A percentile compares a stretch with the other conserved stretches of the same genome.
Evolutionary conservation across 2,797 vertebrate species (phyloP).

Genomic region (Leptodactylus fallax): DNA sequence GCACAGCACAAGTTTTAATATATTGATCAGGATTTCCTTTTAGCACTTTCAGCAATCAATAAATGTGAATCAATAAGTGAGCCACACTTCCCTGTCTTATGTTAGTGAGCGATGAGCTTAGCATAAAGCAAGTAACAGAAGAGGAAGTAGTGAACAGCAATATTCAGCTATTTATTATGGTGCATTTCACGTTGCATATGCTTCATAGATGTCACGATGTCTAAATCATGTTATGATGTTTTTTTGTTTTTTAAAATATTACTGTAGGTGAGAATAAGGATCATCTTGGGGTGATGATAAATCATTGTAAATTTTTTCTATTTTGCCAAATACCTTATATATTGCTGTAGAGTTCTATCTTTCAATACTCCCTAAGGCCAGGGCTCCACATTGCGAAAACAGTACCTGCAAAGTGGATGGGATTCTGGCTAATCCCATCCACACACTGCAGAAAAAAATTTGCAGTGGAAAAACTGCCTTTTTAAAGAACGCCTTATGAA

Average conservation of each 20-base stretch:
- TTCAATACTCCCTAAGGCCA: too few relatives aligned
- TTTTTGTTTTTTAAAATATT: too few relatives aligned
- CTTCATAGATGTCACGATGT: not conserved
- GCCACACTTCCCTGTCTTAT: not conserved
- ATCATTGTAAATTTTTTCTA: too few relatives aligned
- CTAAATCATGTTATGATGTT: too few relatives aligned
- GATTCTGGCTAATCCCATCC: too few relatives aligned
- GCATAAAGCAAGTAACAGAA: conserved; percentile 3
- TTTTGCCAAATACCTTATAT: not conserved
- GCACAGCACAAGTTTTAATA: not conserved
- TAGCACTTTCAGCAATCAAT: conserved; percentile 14
- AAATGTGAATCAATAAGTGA: not conserved
- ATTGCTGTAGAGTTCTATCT: not conserved
- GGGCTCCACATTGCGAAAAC: too few relatives aligned
- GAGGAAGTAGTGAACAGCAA: not conserved
- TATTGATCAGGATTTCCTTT: conserved; percentile 9
- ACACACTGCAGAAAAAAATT: too few relatives aligned
- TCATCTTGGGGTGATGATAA: too few relatives aligned
- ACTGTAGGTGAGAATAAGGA: not conserved
- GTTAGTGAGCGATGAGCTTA: not conserved
- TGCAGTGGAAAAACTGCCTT: too few relatives aligned
- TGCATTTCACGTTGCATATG: not conserved
- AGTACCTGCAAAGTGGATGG: too few relatives aligned
- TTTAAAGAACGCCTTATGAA: too few relatives aligned
- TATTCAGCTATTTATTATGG: not conserved